Evolutionary conservation across 2,888 invertebrate species (phyloP), one percentile per base, ranked within the genome.

Genomic region (Sphaerophoria rueppellii): DNA sequence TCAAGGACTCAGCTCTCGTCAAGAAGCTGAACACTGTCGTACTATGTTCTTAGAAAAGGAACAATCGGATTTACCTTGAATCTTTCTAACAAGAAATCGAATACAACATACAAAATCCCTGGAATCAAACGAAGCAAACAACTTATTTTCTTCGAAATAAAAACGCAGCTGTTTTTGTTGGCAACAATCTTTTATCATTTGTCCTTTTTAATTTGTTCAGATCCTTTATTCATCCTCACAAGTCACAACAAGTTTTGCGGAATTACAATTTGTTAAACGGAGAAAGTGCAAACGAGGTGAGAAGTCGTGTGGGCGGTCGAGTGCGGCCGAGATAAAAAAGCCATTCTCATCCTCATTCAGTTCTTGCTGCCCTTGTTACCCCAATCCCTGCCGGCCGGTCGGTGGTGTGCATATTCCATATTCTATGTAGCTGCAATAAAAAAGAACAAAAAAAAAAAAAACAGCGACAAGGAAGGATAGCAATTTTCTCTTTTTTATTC

Each of bases 271-370:
- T 71, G 24, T 65, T 40, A 55, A 32, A 54, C 72, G 72, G 48
- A 61, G 58, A 63, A 72, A 67, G 81, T 76, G 72, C 76, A 76
- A 82, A 76, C 76, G 76, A 76, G 76, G 60, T 76, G 72, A 72
- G 76, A 76, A 76, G 67, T 72, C 61, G n/a, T 55, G 76, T 67
- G 48, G 55, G 65, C n/a, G n/a, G 32, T 32, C 58, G 63, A 74
- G 65, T 60, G 54, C 24, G 61, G 46, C 6, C 1, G 32, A 24
- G 32, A 9, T 9, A 9, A 9, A 7, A 14, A 16, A 14, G 37
- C 37, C 58, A 60, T 71, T 48, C 76, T 67, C 71, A 60, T 67
- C 58, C 70, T 50, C 48, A 58, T 37, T 63, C 57, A 57, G 24
- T 24, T 24, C 24, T 55, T 37, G 58, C 54, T 70, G 52, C 14